Base-by-base conservation (phyloP, 1,140 invertebrate genomes). In the Heliconius hermathena region DNA sequence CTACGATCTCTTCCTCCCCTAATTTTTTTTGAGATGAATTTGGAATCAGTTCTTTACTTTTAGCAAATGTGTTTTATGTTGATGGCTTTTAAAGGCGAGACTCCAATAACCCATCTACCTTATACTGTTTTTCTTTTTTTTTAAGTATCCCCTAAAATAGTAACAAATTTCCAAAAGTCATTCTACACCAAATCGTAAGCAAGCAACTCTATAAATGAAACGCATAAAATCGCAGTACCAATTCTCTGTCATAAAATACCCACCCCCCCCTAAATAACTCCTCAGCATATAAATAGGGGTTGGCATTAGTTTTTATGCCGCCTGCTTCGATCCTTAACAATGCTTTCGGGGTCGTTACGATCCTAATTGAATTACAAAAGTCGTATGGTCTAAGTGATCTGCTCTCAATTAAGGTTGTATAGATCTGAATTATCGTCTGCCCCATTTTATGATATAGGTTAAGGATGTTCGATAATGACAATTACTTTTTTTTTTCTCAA, bases 151-250 rank as follows among this genome's bases (percentile, higher is more conserved):
- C 5, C 5, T 36, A 36, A 36, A 36, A 36, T 1, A 36, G 33
- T 36, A 36, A 36, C 3, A 46, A 46, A 46, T 16, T 16, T 46
- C 13, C 52, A 66, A 73, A 38, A 66, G 26, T 41, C 74, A 81
- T 20, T 70, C 80, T 72, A 66, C 78, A 75, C 80, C 79, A 80
- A 72, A 81, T 83, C 82, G 82, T 85, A 85, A 84, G 83, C 78
- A 73, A 70, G 81, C 83, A 87, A 82, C 75, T 74, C 54, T 70
- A 66, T 76, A 84, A 87, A 81, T 85, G 75, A 74, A 79, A 81
- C 36, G 77, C 83, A 75, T 88, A 88, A 88, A 86, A 82, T 86
- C 81, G 54, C 60, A 78, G 74, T 84, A 87, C 83, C 83, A 83
- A 80, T 81, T 85, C 75, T 57, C 77, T 60, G 71, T 79, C 83